Percentiles rank a stretch among this genome's conserved stretches.
Conservation (phyloP, 2,113 vertebrate genomes). For the Syngnathus scovelli region DNA sequence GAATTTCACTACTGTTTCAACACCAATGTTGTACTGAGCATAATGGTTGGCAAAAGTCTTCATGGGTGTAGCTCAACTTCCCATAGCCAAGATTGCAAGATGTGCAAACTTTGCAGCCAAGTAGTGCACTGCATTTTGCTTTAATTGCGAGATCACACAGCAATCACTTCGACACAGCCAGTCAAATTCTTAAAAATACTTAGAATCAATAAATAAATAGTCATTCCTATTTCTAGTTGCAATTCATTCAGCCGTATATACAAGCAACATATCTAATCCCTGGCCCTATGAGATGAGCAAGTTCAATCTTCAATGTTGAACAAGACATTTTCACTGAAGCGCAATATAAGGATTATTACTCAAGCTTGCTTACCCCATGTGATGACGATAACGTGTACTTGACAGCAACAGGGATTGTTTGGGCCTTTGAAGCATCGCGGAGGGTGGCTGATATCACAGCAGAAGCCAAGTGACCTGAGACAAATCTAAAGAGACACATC, state of each 20-base stretch:
- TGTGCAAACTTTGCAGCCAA: background rate
- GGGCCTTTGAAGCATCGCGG: conserved; percentile 49
- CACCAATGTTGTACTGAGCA: background rate
- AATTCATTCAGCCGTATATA: no score
- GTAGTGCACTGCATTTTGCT: background rate
- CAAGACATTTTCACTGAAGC: background rate
- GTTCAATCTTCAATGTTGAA: background rate
- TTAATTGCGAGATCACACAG: background rate
- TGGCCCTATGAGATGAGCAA: no score
- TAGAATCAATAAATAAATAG: background rate
- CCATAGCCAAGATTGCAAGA: background rate
- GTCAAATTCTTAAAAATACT: background rate
- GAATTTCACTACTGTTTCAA: background rate
- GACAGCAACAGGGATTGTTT: conserved; percentile 65
- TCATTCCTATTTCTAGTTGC: background rate
- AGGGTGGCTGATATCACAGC: conserved; percentile 72
- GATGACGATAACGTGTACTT: conserved; percentile 67
- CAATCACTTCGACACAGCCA: background rate
- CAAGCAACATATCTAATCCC: no score
- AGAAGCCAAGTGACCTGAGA: conserved; percentile 54
- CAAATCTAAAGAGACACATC: conserved; percentile 32
- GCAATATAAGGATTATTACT: background rate
- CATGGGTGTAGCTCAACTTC: background rate
- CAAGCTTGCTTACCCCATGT: conserved; percentile 37
- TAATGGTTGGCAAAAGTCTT: background rate